These are phyloP conservation scores for Corythornis vintsioides DNA, from an alignment of 2,113 vertebrate genomes.

Conservation along the genomic window DNA sequence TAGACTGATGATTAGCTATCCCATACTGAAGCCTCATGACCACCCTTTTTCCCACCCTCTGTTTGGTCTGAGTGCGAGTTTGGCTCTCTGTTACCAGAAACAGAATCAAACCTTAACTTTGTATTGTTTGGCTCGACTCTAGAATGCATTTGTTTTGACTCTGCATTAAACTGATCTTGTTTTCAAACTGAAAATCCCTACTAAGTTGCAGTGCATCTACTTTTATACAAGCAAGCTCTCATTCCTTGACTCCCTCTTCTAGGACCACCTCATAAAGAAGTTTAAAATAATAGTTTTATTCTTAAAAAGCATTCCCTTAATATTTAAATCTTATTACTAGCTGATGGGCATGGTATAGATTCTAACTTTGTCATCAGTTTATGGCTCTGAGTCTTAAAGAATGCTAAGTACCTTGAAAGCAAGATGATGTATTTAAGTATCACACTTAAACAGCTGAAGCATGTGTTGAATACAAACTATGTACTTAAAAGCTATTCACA, in stretches of 20 bases:
- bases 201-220: not conserved
- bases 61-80: not conserved
- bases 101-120: not conserved
- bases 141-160: not conserved
- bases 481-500: not conserved
- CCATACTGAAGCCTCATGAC: not conserved
- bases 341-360: not conserved
- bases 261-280: not conserved
- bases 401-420: not conserved
- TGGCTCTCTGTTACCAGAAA: not conserved
- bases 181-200: not conserved
- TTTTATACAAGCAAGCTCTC: not conserved
- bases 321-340: not conserved
- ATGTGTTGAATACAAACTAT: not conserved
- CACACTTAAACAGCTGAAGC: not conserved
- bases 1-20: not conserved
- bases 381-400: not conserved
- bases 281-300: not conserved
- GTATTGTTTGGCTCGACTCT: not conserved
- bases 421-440: not conserved
- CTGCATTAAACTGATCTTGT: not conserved
- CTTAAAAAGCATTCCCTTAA: not conserved
- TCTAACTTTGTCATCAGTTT: not conserved
- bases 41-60: not conserved
- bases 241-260: not conserved